phyloP scores from a whole-genome alignment of 1,140 invertebrate species.

The Drosophila obscura region DNA sequence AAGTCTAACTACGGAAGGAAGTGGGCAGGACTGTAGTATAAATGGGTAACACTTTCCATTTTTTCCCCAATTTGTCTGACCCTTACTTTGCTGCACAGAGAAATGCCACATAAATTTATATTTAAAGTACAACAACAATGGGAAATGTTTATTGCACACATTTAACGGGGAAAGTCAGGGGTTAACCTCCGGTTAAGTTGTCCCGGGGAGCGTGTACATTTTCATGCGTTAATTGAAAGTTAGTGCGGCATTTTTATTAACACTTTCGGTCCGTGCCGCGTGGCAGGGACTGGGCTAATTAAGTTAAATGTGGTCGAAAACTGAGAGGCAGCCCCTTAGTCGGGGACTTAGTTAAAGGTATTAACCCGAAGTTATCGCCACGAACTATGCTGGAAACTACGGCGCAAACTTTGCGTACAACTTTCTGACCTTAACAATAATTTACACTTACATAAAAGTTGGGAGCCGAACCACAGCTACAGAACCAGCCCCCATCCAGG shows the following conservation, averaged over 20 bases:
- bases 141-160: conserved; percentile 60
- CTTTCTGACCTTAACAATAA: conserved; percentile 82
- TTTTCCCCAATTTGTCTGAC: background rate
- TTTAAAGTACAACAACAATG: conserved; percentile 69
- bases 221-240: conserved; percentile 68
- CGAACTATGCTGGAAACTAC: conserved; percentile 41
- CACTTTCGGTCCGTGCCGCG: conserved; percentile 47
- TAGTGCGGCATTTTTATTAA: conserved; percentile 77
- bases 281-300: conserved; percentile 53
- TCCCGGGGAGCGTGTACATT: conserved; percentile 5
- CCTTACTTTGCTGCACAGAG: conserved; percentile 4
- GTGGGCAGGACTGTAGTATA: too few relatives aligned
- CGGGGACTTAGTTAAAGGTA: conserved; percentile 56
- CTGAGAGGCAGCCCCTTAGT: conserved; percentile 30
- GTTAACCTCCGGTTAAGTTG: conserved; percentile 49
- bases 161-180: conserved; percentile 21
- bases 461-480: conserved; percentile 10
- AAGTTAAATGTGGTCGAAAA: conserved; percentile 75
- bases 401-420: conserved; percentile 37
- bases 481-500: background rate
- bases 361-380: conserved; percentile 46
- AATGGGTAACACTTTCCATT: too few relatives aligned
- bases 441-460: conserved; percentile 79
- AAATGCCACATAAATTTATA: conserved; percentile 73
- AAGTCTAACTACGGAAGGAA: too few relatives aligned